Evolutionary conservation across 2,888 invertebrate species (phyloP), one percentile per base, ranked within the genome.

Genomic region (Phrixothrix hirtus): DNA sequence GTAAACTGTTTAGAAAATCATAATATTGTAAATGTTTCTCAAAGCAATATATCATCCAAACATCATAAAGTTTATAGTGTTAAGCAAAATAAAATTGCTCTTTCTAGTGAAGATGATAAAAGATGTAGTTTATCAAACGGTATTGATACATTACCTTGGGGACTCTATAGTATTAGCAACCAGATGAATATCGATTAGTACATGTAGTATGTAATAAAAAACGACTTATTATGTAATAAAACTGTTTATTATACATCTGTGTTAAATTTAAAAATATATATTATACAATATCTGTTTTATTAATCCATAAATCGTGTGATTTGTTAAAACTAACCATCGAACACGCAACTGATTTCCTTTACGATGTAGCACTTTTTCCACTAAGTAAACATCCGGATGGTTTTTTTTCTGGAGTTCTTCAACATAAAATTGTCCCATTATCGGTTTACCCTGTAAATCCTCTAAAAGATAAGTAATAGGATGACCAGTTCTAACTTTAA

Each of bases 391-490:
- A 44, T 63, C 49, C 2, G 60, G 52, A 50, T 58, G 45, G 12
- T 60, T 49, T 2, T 55, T 55, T 34, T 45, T 49, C 12, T 32
- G 37, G 4, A 67, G 32, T 50, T 68, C 64, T 29, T 63, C 17
- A 25, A 59, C 57, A 41, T 67, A 67, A 41, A 66, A 66, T 2
- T 60, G 46, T 31, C 61, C 62, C 5, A 11, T 21, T 2, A 71
- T 66, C 4, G 63, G 55, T 17, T 47, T 9, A 32, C 53, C 58
- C 6, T 47, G 13, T 30, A 55, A 59, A 58, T 71, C 71, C 43
- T 61, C 52, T 2, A 72, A 48, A 10, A 58, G 34, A 36, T 70
- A 70, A 1, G 68, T 70, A 2, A 55, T 46, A 2, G 70, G 69
- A 58, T 61, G 61, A 12, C 67, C 68, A 17, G 59, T 58, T 12